phyloP scores from a whole-genome alignment of 2,888 invertebrate genomes.

The Athetis lepigone region DNA sequence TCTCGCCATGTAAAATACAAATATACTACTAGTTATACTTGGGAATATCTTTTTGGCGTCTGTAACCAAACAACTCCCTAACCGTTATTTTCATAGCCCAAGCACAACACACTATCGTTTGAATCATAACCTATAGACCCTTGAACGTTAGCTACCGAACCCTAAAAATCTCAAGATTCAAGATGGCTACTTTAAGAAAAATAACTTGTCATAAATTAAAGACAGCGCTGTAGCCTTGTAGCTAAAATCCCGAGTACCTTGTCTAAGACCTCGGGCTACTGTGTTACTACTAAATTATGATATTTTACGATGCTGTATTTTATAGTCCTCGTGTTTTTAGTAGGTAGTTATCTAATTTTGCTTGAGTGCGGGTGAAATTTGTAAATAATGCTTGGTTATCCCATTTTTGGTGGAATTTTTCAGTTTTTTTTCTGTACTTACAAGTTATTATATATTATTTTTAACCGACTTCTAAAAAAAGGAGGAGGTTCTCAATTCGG shows the following conservation, averaged over 20 bases:
- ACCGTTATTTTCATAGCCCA: no score
- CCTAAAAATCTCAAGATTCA: no score
- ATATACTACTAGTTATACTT: no score
- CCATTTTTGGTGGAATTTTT: not conserved
- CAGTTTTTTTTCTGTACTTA: not conserved
- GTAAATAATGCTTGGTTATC: not conserved
- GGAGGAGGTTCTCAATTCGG: no score
- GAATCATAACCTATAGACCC: no score
- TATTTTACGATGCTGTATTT: constrained; percentile 43
- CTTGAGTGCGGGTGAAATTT: constrained; percentile 7
- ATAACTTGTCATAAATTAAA: constrained; percentile 43
- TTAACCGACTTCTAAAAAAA: no score
- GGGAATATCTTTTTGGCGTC: no score
- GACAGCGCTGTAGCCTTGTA: constrained; percentile 27
- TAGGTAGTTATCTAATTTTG: constrained; percentile 31
- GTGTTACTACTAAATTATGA: constrained; percentile 46
- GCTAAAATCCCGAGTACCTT: constrained; percentile 50
- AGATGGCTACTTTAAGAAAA: constrained; percentile 35
- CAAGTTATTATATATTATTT: no score
- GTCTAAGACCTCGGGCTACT: constrained; percentile 61
- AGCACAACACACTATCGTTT: no score
- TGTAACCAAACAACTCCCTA: no score
- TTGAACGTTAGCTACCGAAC: no score
- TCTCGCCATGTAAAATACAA: no score
- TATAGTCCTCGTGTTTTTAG: constrained; percentile 41